Base-by-base conservation (phyloP, 2,797 vertebrate species). In the Ctenopoma multispine region DNA sequence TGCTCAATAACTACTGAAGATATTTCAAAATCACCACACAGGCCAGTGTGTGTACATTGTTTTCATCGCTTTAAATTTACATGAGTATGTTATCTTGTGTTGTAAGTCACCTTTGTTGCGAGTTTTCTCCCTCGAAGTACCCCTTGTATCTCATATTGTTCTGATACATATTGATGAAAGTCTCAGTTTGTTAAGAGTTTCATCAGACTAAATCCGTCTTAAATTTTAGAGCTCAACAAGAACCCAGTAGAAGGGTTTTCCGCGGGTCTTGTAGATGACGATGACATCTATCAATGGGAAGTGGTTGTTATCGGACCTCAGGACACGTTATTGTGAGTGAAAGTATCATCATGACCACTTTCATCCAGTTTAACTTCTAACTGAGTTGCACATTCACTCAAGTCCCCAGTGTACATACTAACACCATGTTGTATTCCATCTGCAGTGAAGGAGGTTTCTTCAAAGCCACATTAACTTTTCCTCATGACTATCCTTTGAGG, bases 221-320 rank as follows among this genome's bases (percentile, higher is more conserved):
- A 0, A 5, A 15, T 78, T 82, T 36, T 76, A 93, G 93, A 95
- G 82, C 89, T 95, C 36, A 94, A 94, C 83, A 95, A 94, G 77
- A 95, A 95, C 82, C 94, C 94, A 11, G 93, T 94, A 69, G 93
- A 95, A 49, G 95, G 92, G 17, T 95, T 95, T 71, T 96, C 95
- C 64, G 94, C 93, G 2, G 94, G 93, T 36, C 89, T 95, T 1
- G 90, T 94, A 3, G 93, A 95, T 21, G 93, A 95, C 18, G 86
- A 95, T 64, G 92, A 95, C 87, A 95, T 95, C 46, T 94, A 95
- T 82, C 92, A 93, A 75, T 95, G 94, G 94, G 94, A 94, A 73
- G 94, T 95, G 56, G 91, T 95, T 2, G 85, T 95, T 47, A 95
- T 95, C 23, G 94, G 94, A 21, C 94, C 95, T 18, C 93, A 95